A percentile compares a stretch with the other conserved stretches of the same genome.
Evolutionary conservation across 2,113 vertebrate genomes (phyloP).

Genomic region (Manacus vitellinus): DNA sequence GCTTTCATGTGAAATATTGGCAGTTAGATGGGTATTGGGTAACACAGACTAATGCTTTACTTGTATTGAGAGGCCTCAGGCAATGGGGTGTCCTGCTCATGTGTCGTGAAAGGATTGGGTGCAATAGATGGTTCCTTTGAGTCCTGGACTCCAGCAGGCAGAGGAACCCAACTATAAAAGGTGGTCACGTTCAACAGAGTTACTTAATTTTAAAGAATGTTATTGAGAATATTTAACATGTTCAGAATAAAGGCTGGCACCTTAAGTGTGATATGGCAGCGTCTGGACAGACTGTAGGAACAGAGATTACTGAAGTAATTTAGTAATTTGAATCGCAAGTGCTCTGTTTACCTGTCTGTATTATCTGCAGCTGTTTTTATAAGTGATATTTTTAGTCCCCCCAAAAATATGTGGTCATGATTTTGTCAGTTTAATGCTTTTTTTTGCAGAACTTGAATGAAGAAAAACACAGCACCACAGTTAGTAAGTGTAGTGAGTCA

Average conservation of each 20-base stretch:
- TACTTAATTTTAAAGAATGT: neutral
- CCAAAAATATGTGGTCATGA: rapidly evolving
- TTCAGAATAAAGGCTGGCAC: neutral
- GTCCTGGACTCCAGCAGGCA: neutral
- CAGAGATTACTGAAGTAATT: neutral
- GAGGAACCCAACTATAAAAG: neutral
- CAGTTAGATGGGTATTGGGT: neutral
- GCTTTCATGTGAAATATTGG: neutral
- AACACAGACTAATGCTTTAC: neutral
- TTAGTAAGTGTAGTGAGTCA: slow-evolving; percentile 38
- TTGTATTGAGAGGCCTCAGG: neutral
- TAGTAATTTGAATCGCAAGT: neutral
- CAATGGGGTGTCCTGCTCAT: neutral
- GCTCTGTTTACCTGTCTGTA: neutral
- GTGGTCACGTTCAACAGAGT: neutral
- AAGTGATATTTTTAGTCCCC: neutral
- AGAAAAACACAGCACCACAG: neutral
- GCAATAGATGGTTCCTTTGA: neutral
- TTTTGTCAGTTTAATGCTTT: neutral
- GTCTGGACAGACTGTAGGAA: neutral
- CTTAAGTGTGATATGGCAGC: neutral
- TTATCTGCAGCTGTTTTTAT: neutral
- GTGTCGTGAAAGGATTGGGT: neutral
- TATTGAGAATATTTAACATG: neutral
- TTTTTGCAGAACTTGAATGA: slow-evolving; percentile 16